phyloP scores from a whole-genome alignment of 1,140 invertebrate genomes.

The Ditylenchus dipsaci region DNA sequence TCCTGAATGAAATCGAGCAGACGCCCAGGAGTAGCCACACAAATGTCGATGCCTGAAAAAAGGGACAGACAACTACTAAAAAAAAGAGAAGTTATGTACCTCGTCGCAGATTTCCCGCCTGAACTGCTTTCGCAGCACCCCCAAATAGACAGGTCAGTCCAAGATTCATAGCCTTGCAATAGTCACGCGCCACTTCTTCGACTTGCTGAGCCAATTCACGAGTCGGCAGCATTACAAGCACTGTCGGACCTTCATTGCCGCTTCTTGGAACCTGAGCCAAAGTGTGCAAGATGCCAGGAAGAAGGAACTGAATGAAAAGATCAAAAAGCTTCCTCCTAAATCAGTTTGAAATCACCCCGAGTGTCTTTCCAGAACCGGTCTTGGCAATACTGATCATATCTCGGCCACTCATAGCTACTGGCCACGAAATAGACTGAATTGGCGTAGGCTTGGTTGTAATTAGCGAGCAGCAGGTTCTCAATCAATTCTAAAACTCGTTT shows the following conservation, averaged over 20 bases:
- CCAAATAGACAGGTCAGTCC: constrained; percentile 71
- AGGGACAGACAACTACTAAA: constrained; percentile 67
- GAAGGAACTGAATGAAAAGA: constrained; percentile 62
- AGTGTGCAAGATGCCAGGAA: constrained; percentile 79
- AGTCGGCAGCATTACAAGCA: constrained; percentile 80
- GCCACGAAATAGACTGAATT: constrained; percentile 60
- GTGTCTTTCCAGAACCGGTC: constrained; percentile 66
- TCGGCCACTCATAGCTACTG: constrained; percentile 61
- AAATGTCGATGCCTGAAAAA: constrained; percentile 63
- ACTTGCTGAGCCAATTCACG: constrained; percentile 86
- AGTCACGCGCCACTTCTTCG: constrained; percentile 63
- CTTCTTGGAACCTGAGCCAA: constrained; percentile 70
- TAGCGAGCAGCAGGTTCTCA: constrained; percentile 46
- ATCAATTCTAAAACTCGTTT: constrained; percentile 65
- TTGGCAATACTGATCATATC: constrained; percentile 65
- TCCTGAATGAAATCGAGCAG: constrained; percentile 90
- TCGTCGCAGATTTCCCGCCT: constrained; percentile 71
- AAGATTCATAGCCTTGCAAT: constrained; percentile 25
- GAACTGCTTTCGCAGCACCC: constrained; percentile 69
- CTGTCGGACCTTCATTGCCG: constrained; percentile 51
- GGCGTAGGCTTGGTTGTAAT: constrained; percentile 57
- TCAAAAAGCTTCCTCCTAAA: not conserved
- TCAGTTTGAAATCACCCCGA: constrained; percentile 49
- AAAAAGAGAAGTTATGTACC: constrained; percentile 61
- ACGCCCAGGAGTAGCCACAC: constrained; percentile 78